Evolutionary conservation across 2,797 vertebrate genomes (phyloP).

Genomic region (Tapirus indicus): DNA sequence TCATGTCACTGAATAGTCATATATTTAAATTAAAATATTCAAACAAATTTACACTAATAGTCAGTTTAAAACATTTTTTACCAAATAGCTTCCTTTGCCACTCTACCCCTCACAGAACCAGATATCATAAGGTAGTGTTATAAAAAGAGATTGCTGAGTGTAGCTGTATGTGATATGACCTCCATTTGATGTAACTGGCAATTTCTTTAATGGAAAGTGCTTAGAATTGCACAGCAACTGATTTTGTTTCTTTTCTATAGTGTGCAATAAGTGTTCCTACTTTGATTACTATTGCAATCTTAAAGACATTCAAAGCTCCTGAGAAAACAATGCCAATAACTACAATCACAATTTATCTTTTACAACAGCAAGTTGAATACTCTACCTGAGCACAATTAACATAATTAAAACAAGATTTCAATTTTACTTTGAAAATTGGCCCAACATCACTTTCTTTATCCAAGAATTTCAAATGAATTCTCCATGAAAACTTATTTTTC

Average conservation of each 20-base stretch:
- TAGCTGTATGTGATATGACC: not conserved
- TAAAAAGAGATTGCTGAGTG: not conserved
- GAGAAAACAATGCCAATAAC: constrained; percentile 35
- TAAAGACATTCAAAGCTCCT: constrained; percentile 45
- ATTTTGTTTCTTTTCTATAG: constrained; percentile 50
- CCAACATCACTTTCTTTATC: not conserved
- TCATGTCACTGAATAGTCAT: not conserved
- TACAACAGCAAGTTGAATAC: not conserved
- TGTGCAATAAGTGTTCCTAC: not conserved
- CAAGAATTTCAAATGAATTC: not conserved
- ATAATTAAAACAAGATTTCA: constrained; percentile 56
- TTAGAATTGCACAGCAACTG: constrained; percentile 51
- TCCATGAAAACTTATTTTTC: not conserved
- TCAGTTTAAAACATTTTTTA: not conserved
- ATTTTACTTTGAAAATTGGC: not conserved
- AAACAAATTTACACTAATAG: not conserved
- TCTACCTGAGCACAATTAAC: not conserved
- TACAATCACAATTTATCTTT: constrained; percentile 43
- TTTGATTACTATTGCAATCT: constrained; percentile 47
- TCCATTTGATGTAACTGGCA: not conserved
- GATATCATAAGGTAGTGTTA: not conserved
- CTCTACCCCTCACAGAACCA: not conserved
- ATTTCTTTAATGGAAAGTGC: constrained; percentile 33
- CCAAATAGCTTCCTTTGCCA: not conserved
- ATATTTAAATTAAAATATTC: not conserved